Evolutionary conservation across 2,797 vertebrate species (phyloP), one percentile per base, ranked within the genome.

Genomic region (Acrossocheilus wenchowensis): DNA sequence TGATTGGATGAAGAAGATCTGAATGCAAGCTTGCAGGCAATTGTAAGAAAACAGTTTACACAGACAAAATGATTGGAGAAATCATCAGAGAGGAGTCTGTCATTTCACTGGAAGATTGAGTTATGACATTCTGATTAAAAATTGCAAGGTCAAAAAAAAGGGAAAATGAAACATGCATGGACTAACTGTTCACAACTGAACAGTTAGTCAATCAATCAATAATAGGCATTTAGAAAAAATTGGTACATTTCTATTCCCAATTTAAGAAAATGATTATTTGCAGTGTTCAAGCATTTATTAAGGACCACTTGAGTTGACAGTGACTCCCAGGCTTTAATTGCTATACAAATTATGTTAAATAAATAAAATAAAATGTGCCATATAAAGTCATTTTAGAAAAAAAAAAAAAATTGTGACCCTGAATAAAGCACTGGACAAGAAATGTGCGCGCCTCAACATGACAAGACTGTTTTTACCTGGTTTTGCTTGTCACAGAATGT

Each of bases 401-500:
- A 26, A 62, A 48, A 15, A 45, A 48, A 12, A 48, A 48, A 50
- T 10, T 57, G 57, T 39, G 66, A 17, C 66, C 34, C 64, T 62
- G 19, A 43, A 19, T 39, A 30, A 75, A 17, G 4, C n/a, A 10
- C 8, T 75, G 73, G 48, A 21, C 17, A 30, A 6, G 7, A 34
- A 30, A 75, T 11, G 26, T 21, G 26, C 6, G 17, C 2, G 0
- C 26, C 21, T 75, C 26, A 73, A 8, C 14, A 26, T 73, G 41
- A 73, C 43, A 34, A 34, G 15, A 10, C 45, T 30, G 43, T 69
- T 43, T 43, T 69, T 72, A 6, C 5, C 57, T 45, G 11, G 23
- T 45, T 34, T 78, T 78, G 34, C 41, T 78, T 60, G 26, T 72
- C 36, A 60, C 50, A 72, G 69, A 74, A 83, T 4, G 10, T 43